Conservation (phyloP, 2,113 vertebrate genomes). For the Piprites chloris region DNA sequence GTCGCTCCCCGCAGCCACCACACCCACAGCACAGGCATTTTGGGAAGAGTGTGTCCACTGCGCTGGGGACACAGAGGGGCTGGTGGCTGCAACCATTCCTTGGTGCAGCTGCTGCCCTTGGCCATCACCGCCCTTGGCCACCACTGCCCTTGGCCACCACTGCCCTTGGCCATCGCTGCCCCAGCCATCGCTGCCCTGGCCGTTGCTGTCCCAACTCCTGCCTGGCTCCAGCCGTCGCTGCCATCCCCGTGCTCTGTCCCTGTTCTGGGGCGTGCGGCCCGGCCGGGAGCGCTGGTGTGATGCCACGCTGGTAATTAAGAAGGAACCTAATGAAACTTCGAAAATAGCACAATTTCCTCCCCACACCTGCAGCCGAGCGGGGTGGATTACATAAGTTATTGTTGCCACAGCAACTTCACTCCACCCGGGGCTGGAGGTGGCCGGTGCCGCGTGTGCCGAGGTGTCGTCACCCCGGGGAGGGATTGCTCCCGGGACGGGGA, state of each 20-base stretch:
- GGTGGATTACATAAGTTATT: slow-evolving; percentile 64
- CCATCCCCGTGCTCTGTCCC: fast-evolving
- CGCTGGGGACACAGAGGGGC: neutral
- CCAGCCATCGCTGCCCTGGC: neutral
- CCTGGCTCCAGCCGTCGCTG: neutral
- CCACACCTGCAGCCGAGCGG: slow-evolving; percentile 67
- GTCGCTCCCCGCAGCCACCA: neutral
- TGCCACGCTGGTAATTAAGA: neutral
- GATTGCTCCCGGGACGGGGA: neutral
- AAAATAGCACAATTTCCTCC: slow-evolving; percentile 37
- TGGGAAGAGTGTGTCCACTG: fast-evolving
- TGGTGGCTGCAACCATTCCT: fast-evolving
- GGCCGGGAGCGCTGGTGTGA: neutral
- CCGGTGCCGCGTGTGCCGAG: neutral
- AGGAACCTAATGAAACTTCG: slow-evolving; percentile 20
- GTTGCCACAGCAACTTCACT: slow-evolving; percentile 69
- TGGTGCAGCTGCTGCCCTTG: neutral
- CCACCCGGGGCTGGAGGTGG: slow-evolving; percentile 53
- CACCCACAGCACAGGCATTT: fast-evolving
- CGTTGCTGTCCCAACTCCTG: neutral
- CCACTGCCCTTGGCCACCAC: neutral
- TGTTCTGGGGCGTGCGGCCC: neutral
- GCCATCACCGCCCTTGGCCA: neutral
- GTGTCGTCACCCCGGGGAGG: neutral
- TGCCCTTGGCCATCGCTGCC: neutral